These are phyloP conservation scores for Hydrocynus forskahlii DNA, from an alignment of 2,797 vertebrate species.

Conservation along the genomic window DNA sequence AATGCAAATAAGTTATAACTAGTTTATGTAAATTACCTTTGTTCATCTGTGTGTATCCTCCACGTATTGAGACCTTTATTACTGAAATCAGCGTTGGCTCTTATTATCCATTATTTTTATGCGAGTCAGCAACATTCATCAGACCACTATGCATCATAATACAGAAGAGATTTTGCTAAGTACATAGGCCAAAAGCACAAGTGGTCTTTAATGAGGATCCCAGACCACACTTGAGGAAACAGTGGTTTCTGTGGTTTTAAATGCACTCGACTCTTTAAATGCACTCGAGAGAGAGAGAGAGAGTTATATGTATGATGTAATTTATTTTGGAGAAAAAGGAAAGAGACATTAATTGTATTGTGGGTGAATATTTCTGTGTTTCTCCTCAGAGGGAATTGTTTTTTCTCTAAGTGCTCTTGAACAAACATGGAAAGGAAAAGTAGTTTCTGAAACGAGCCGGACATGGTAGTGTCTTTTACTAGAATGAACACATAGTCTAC, in stretches of 20 bases:
- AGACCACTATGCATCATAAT: neutral
- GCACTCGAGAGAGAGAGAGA: neutral
- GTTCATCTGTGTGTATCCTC: no score
- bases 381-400: constrained; percentile 1
- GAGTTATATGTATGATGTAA: neutral
- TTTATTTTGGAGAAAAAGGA: neutral
- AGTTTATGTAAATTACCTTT: no score
- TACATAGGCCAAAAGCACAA: neutral
- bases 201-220: neutral
- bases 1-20: no score
- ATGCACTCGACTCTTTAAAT: neutral
- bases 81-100: neutral
- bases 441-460: neutral
- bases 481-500: neutral
- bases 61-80: no score
- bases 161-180: neutral
- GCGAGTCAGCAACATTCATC: neutral
- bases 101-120: neutral
- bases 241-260: neutral
- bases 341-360: constrained; percentile 38
- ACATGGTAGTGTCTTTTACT: neutral
- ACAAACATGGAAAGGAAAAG: neutral
- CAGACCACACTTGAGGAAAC: neutral
- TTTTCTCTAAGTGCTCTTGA: constrained; percentile 19
- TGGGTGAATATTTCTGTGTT: constrained; percentile 22